phyloP scores from a whole-genome alignment of 2,888 invertebrate species.

The Bugula neritina region DNA sequence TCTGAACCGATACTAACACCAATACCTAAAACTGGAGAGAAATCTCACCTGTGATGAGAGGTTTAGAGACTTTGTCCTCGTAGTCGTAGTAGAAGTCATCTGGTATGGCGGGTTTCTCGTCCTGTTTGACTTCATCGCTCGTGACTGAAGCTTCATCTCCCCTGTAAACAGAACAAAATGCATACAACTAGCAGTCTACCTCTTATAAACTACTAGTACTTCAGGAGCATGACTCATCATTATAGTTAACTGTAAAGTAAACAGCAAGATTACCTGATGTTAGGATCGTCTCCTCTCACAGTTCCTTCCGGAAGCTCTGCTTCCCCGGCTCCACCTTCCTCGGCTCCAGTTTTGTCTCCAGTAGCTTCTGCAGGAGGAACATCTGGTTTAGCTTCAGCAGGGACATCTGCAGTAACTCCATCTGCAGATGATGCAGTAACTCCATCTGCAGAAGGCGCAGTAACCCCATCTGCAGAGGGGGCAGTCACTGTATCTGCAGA shows the following conservation, averaged over 20 bases:
- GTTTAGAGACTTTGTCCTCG: conserved; percentile 41
- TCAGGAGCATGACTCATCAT: background rate
- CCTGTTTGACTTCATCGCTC: conserved; percentile 33
- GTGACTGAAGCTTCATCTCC: conserved; percentile 32
- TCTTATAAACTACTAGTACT: background rate
- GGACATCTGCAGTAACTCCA: background rate
- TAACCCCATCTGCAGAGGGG: too few species aligned
- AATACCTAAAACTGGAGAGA: too few species aligned
- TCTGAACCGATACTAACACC: too few species aligned
- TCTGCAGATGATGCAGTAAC: too few species aligned
- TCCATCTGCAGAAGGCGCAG: too few species aligned
- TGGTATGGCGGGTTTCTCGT: conserved; percentile 37
- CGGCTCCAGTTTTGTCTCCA: background rate
- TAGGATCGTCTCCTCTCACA: conserved; percentile 22
- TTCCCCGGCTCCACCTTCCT: conserved; percentile 20
- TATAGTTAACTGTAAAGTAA: background rate
- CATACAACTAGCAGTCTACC: background rate
- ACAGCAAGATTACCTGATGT: conserved; percentile 21
- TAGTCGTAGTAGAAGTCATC: conserved; percentile 48
- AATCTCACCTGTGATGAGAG: conserved; percentile 35
- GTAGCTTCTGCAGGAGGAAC: background rate
- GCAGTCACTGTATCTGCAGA: too few species aligned
- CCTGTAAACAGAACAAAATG: background rate
- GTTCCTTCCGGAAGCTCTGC: conserved; percentile 15
- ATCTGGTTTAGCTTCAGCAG: background rate